Base-by-base conservation (phyloP, 2,113 vertebrate genomes). In the Poicephalus meyeri region DNA sequence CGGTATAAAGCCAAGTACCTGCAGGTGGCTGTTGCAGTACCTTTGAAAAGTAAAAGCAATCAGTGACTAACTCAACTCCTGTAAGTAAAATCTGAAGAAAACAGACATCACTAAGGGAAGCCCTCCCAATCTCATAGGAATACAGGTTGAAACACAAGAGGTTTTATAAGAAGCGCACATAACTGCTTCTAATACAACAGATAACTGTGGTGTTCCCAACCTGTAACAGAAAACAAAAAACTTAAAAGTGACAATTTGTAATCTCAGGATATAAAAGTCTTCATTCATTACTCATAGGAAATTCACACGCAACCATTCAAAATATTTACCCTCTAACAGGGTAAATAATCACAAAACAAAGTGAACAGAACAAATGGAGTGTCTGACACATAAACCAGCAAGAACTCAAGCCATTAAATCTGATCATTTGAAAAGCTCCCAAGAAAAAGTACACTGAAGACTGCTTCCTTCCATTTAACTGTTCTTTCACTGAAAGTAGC, bases 21-120 rank as follows among this genome's bases (percentile, higher is more conserved):
- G 99, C 97, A 99, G 98, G 94, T 99, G 99, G 97, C 99, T 99
- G 98, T 99, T 99, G 98, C 99, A 99, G 98, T 99, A 99, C 98
- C 99, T 99, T 98, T 52, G 65, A 94, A 97, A 97, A 94, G 20
- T 52, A 95, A 53, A 96, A 93, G 74, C 24, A 96, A 9, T 12
- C 76, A 73, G 26, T 71, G 87, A 80, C 65, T 88, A 71, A 91
- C 19, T 52, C 29, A 84, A 37, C 16, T 58, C 24, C 31, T 11
- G 0, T 12, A 86, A 83, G 61, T 35, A 78, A 83, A 81, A 66
- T 37, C 50, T 68, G 33, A 88, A 78, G 55, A 87, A 80, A 81
- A 69, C 8, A 46, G 42, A 66, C 31, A 50, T 83, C 44, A 4
- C 52, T 87, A 61, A 60, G 9, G 47, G 52, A 90, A 94, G 86